phyloP scores from a whole-genome alignment of 2,797 vertebrate species.

The Trematomus bernacchii region DNA sequence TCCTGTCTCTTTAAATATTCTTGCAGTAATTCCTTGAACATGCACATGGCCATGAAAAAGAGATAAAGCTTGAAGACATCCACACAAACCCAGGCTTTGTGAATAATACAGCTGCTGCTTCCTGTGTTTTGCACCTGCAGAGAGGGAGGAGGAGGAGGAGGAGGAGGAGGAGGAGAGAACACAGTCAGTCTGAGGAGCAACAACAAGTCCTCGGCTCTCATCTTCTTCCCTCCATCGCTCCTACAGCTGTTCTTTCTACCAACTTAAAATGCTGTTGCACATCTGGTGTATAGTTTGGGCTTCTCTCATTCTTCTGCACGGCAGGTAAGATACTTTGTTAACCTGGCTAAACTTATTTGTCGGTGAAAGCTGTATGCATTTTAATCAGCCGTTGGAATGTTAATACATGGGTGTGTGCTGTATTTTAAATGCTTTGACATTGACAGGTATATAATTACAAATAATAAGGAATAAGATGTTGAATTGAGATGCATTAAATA shows the following conservation, averaged over 20 bases:
- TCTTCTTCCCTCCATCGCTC: slow-evolving; percentile 3
- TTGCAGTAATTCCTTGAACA: slow-evolving; percentile 78
- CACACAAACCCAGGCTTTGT: slow-evolving; percentile 72
- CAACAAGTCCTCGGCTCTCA: slow-evolving; percentile 54
- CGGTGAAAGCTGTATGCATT: background rate
- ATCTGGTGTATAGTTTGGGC: slow-evolving; percentile 66
- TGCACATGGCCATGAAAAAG: slow-evolving; percentile 79
- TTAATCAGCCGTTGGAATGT: background rate
- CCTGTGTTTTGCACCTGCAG: slow-evolving; percentile 77
- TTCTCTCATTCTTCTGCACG: slow-evolving; percentile 73
- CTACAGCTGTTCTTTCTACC: slow-evolving; percentile 17
- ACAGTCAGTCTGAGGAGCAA: slow-evolving; percentile 48
- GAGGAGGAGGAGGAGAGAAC: slow-evolving; percentile 60
- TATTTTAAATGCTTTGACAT: slow-evolving; percentile 4
- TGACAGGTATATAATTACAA: background rate
- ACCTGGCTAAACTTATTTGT: background rate
- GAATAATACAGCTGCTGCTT: slow-evolving; percentile 79
- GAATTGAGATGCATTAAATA: slow-evolving; percentile 51
- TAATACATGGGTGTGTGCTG: slow-evolving; percentile 11
- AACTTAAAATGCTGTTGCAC: slow-evolving; percentile 72
- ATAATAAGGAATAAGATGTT: background rate
- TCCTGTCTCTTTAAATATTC: slow-evolving; percentile 84
- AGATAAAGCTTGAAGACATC: slow-evolving; percentile 75
- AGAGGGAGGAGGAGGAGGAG: slow-evolving; percentile 60
- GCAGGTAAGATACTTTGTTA: slow-evolving; percentile 73